Evolutionary conservation across 2,888 invertebrate species (phyloP).

Genomic region (Argyresthia albistria): DNA sequence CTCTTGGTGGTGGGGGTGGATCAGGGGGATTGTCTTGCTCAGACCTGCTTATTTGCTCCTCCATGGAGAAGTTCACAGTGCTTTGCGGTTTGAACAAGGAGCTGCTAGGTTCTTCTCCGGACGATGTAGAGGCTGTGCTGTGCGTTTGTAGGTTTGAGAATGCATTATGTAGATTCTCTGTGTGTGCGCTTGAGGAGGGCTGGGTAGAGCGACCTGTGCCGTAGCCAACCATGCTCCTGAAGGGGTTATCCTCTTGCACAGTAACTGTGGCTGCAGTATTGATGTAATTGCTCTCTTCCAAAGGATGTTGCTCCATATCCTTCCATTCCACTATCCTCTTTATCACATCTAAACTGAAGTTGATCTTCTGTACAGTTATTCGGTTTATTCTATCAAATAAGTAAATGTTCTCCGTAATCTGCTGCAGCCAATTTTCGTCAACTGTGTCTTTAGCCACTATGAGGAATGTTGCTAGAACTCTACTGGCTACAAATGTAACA

Average conservation of each 20-base stretch:
- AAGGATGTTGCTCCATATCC: slow-evolving; percentile 84
- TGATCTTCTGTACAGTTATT: slow-evolving; percentile 80
- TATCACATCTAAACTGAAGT: slow-evolving; percentile 87
- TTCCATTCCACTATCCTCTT: slow-evolving; percentile 92
- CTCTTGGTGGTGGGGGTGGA: slow-evolving; percentile 34
- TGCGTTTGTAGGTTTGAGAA: slow-evolving; percentile 63
- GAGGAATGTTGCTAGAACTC: slow-evolving; percentile 86
- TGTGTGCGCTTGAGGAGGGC: slow-evolving; percentile 39
- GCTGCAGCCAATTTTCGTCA: slow-evolving; percentile 85
- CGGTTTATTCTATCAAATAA: slow-evolving; percentile 76
- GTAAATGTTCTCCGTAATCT: slow-evolving; percentile 80
- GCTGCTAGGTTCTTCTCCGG: slow-evolving; percentile 28
- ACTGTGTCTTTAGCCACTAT: slow-evolving; percentile 87
- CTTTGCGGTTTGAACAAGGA: slow-evolving; percentile 47
- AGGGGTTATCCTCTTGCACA: slow-evolving; percentile 60
- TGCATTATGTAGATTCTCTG: slow-evolving; percentile 48
- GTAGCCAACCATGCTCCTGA: slow-evolving; percentile 48
- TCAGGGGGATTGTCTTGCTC: slow-evolving; percentile 43
- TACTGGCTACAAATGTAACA: slow-evolving; percentile 84
- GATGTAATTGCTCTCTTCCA: slow-evolving; percentile 77
- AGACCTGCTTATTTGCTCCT: slow-evolving; percentile 28
- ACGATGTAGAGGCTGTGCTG: slow-evolving; percentile 45
- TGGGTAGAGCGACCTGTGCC: slow-evolving; percentile 23
- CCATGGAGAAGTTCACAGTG: slow-evolving; percentile 45
- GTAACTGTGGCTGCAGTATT: slow-evolving; percentile 46